phyloP scores from a whole-genome alignment of 2,888 invertebrate species.

The Xiphydria camelus region DNA sequence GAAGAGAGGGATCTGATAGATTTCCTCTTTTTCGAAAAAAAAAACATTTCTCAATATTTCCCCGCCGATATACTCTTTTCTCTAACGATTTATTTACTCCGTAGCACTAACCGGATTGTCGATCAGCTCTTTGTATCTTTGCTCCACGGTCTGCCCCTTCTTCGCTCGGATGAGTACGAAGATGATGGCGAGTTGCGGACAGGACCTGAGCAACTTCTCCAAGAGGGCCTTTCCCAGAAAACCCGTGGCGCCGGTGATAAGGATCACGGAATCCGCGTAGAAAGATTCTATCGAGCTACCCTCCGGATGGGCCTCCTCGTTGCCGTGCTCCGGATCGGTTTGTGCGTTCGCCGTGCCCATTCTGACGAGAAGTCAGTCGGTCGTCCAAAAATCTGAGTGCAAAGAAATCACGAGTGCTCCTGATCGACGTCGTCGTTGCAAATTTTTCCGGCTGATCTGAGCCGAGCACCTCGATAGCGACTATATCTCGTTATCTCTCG shows the following conservation, averaged over 20 bases:
- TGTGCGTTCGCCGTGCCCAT: constrained; percentile 49
- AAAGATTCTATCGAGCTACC: constrained; percentile 55
- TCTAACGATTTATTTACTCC: too few relatives aligned
- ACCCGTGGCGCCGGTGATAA: constrained; percentile 75
- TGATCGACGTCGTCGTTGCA: too few relatives aligned
- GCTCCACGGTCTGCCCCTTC: constrained; percentile 69
- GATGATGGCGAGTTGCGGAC: constrained; percentile 75
- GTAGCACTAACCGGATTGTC: constrained; percentile 67
- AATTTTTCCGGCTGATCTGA: too few relatives aligned
- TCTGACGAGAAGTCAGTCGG: constrained; percentile 24
- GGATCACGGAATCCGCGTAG: constrained; percentile 61
- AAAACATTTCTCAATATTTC: too few relatives aligned
- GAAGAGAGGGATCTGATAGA: too few relatives aligned
- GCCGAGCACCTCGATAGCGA: too few relatives aligned
- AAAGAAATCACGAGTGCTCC: constrained; percentile 6
- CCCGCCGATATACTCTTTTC: too few relatives aligned
- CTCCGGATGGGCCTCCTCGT: constrained; percentile 31
- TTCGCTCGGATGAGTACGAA: constrained; percentile 83
- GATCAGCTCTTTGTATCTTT: constrained; percentile 74
- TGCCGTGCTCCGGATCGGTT: constrained; percentile 32
- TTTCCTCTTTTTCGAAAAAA: too few relatives aligned
- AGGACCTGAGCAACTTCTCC: constrained; percentile 88
- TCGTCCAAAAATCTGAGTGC: constrained; percentile 22
- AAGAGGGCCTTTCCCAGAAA: constrained; percentile 92
- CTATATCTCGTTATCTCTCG: too few relatives aligned